Conservation (phyloP, 2,797 vertebrate species). For the Dallia pectoralis region DNA sequence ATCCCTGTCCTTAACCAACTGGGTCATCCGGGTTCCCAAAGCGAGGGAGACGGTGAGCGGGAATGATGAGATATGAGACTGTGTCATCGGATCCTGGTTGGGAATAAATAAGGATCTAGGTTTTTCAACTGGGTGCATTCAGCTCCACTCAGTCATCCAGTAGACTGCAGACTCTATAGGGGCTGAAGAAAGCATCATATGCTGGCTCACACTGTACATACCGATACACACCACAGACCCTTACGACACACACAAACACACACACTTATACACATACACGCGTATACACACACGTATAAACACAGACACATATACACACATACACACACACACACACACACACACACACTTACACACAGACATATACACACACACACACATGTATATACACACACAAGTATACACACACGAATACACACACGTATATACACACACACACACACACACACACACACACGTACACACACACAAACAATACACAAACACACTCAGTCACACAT, state of each 20-base stretch:
- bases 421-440: constrained; percentile 24
- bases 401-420: no score
- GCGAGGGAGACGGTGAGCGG: not conserved
- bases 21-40: constrained; percentile 15
- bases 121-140: not conserved
- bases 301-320: no score
- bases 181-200: not conserved
- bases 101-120: not conserved
- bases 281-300: no score
- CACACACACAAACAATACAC: constrained; percentile 14
- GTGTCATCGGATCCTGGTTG: not conserved
- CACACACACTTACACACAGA: constrained; percentile 24
- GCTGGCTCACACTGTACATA: not conserved
- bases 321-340: constrained; percentile 11
- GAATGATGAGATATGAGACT: not conserved
- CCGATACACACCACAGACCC: constrained; percentile 4
- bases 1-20: constrained; percentile 8
- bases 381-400: no score
- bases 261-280: no score
- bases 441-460: constrained; percentile 20
- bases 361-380: constrained; percentile 18
- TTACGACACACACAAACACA: no score
- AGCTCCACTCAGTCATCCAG: not conserved
- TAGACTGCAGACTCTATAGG: constrained; percentile 1
- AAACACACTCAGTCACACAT: not conserved